A percentile compares a stretch with the other conserved stretches of the same genome.
Evolutionary conservation across 1,140 invertebrate genomes (phyloP).

Genomic region (Pseudomyrmex sp.): DNA sequence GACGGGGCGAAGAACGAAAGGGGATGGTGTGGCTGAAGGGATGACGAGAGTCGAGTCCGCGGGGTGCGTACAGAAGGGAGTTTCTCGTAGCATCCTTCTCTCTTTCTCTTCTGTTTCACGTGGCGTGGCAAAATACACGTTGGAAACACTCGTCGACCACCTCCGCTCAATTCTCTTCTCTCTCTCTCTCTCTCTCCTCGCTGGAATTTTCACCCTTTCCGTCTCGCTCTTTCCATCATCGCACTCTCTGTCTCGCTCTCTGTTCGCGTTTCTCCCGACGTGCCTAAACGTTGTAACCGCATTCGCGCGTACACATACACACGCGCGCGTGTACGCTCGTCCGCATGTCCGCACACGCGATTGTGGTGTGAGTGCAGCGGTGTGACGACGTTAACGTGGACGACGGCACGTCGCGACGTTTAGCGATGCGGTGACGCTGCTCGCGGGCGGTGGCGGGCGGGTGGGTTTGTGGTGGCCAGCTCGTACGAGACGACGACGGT

Average conservation of each 20-base stretch:
- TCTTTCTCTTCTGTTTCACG: conserved; percentile 11
- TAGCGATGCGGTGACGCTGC: conserved; percentile 31
- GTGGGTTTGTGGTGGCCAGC: background rate
- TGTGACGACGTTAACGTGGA: conserved; percentile 9
- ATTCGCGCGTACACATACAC: conserved; percentile 1
- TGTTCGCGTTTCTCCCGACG: conserved; percentile 2
- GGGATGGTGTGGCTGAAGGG: conserved; percentile 16
- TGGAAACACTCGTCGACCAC: conserved; percentile 50
- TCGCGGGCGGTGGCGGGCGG: background rate
- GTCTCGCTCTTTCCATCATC: background rate
- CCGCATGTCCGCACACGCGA: background rate
- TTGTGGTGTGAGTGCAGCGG: background rate
- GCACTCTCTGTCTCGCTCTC: background rate
- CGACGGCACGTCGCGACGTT: conserved; percentile 47
- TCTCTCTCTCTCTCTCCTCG: background rate
- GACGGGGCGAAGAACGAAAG: conserved; percentile 36
- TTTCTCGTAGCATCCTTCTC: background rate
- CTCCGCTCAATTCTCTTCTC: conserved; percentile 2
- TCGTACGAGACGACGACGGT: background rate
- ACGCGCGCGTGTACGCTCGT: conserved; percentile 46
- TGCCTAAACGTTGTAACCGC: conserved; percentile 44
- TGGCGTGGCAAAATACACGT: conserved; percentile 34
- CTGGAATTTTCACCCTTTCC: conserved; percentile 25
- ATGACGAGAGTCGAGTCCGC: conserved; percentile 19
- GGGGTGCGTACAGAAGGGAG: background rate